Evolutionary conservation across 2,888 invertebrate species (phyloP).

Genomic region (Caenorhabditis macrosperma): DNA sequence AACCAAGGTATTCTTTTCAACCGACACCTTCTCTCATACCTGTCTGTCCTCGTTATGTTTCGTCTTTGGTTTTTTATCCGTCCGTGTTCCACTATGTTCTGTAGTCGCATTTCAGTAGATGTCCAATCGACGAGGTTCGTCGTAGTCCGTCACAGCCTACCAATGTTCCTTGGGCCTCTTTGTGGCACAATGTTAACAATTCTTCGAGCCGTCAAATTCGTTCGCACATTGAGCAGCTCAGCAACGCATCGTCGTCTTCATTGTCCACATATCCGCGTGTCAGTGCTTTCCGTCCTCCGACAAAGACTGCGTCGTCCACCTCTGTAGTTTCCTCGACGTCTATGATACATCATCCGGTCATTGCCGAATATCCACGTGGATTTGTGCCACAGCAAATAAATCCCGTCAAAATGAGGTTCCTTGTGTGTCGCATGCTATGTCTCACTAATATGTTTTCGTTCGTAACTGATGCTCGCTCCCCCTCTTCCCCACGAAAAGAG

Average conservation of each 20-base stretch:
- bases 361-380: slow-evolving; percentile 59
- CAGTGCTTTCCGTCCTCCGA: slow-evolving; percentile 65
- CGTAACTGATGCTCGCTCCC: not conserved
- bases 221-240: slow-evolving; percentile 43
- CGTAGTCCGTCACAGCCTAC: slow-evolving; percentile 63
- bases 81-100: slow-evolving; percentile 10
- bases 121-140: slow-evolving; percentile 33
- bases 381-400: slow-evolving; percentile 65
- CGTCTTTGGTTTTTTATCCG: slow-evolving; percentile 14
- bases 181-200: slow-evolving; percentile 60
- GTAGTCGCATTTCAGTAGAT: slow-evolving; percentile 4
- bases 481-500: not conserved
- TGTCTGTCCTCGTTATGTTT: no score
- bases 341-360: slow-evolving; percentile 12
- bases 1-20: slow-evolving; percentile 60
- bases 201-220: slow-evolving; percentile 45
- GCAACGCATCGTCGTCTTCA: slow-evolving; percentile 47
- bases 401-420: slow-evolving; percentile 65
- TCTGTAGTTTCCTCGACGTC: slow-evolving; percentile 4
- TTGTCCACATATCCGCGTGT: slow-evolving; percentile 46
- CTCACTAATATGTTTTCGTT: slow-evolving; percentile 7
- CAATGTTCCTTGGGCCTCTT: slow-evolving; percentile 64
- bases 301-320: slow-evolving; percentile 13
- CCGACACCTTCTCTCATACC: no score
- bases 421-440: slow-evolving; percentile 22